Conservation (phyloP, 2,113 vertebrate species). For the Xenotilapia caudafasciata region DNA sequence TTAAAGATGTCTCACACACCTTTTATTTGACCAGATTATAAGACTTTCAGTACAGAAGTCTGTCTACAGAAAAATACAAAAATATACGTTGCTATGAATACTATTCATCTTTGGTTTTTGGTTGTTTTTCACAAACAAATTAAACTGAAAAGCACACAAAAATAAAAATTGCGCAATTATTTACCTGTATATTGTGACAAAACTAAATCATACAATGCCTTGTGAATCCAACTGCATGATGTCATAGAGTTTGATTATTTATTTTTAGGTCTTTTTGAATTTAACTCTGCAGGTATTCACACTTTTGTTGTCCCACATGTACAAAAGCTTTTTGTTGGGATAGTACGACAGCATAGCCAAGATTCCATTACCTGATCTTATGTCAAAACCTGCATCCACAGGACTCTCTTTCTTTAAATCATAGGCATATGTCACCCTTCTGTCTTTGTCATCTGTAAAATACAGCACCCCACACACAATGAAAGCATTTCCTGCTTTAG, state of each 20-base stretch:
- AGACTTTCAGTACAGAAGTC: not conserved
- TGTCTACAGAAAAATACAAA: not conserved
- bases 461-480: conserved; percentile 81
- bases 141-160: not conserved
- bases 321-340: conserved; percentile 69
- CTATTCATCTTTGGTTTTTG: not conserved
- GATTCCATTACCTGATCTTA: conserved; percentile 73
- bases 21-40: not conserved
- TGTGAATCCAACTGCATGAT: not conserved
- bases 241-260: not conserved
- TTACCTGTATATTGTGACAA: not conserved
- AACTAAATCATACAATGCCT: not conserved
- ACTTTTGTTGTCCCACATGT: conserved; percentile 81
- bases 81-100: not conserved
- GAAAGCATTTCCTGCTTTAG: conserved; percentile 87
- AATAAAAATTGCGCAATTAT: not conserved
- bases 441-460: conserved; percentile 80
- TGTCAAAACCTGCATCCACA: conserved; percentile 72
- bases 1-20: not conserved
- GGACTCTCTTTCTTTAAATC: conserved; percentile 74
- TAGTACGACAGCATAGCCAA: conserved; percentile 88
- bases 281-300: conserved; percentile 78
- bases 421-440: conserved; percentile 78
- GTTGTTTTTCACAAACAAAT: not conserved
- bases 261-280: conserved; percentile 41